Base-by-base conservation (phyloP, 2,113 vertebrate genomes). In the Peucedramus taeniatus region DNA sequence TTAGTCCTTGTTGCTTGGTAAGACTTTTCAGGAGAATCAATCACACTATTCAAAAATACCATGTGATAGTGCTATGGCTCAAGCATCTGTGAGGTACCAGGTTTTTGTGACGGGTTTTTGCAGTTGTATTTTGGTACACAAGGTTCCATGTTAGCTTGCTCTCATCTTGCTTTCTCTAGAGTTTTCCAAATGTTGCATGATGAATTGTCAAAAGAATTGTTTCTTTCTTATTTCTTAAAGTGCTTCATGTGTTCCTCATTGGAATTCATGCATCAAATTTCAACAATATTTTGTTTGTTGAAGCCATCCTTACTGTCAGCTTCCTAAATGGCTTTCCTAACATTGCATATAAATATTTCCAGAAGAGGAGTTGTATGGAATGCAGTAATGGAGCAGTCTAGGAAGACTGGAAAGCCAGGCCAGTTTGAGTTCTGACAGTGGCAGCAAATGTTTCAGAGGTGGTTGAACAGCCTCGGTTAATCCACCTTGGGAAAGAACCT, bases 241-340 rank as follows among this genome's bases (percentile, higher is more conserved):
- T 42, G 6, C 83, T 69, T 80, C 37, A 20, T 33, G 21, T 0
- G 3, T 82, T n/a, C 13, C 17, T 91, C 47, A 21, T 6, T 51
- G 19, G 31, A 82, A n/a, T n/a, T n/a, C n/a, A 47, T 0, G 0
- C 33, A 15, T 42, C n/a, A 30, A 49, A 66, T 89, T 87, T 64
- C n/a, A 72, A 44, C n/a, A 44, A 16, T 51, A 26, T 65, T 81
- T 93, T 63, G 10, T 31, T 66, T 64, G 16, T 71, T 91, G 63
- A 87, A 79, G 56, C 31, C 28, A 47, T 7, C 35, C 70, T 79
- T 82, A 69, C 44, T 78, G 35, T 14, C 65, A 54, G 1, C 39
- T 61, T 93, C 45, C 24, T 64, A 35, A 59, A 51, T 45, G 74
- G 13, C 65, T 87, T 85, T 76, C 40, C 11, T 65, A 49, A 53